Evolutionary conservation across 2,797 vertebrate genomes (phyloP), one percentile per base, ranked within the genome.

Genomic region (Sebastes cheni): DNA sequence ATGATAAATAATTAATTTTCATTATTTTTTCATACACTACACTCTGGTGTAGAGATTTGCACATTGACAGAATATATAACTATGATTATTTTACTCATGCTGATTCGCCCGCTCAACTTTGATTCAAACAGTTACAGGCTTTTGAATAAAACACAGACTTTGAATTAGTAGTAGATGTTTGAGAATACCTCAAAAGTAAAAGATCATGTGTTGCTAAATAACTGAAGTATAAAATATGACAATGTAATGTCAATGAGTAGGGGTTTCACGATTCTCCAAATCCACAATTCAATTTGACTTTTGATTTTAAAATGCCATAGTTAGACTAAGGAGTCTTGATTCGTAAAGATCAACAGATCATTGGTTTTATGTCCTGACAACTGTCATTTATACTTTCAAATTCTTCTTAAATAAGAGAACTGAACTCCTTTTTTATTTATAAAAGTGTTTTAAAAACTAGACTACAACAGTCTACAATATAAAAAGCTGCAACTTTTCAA

Each of bases 1-100:
- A 67, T 32, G 8, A 67, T 88, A 25, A 71, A 86, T 74, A 52
- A 70, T 79, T 76, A 1, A 85, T 79, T 75, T 62, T 73, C 59
- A 72, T 81, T 32, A 62, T 29, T 62, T 67, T 83, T 73, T 68
- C 56, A 80, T 50, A 36, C 29, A 42, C 20, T 22, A 20, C 39
- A 20, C 36, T 67, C 25, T 10, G 14, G 34, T 34, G 20, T 10
- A 39, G 42, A 62, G 20, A 71, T 66, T n/a, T 39, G 25, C 42
- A 67, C 30, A 25, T 22, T 25, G 62, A 39, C 32, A 55, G 39
- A 70, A 50, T 22, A 14, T 58, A n/a, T 8, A 77, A 56, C 30
- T 67, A 5, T 61, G 25, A 67, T 68, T 68, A n/a, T 65, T 71
- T 55, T 20, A 34, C n/a, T 36, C 50, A 56, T 3, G 8, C 29